Evolutionary conservation across 2,888 invertebrate species (phyloP).

Genomic region (Ariolimax columbianus): DNA sequence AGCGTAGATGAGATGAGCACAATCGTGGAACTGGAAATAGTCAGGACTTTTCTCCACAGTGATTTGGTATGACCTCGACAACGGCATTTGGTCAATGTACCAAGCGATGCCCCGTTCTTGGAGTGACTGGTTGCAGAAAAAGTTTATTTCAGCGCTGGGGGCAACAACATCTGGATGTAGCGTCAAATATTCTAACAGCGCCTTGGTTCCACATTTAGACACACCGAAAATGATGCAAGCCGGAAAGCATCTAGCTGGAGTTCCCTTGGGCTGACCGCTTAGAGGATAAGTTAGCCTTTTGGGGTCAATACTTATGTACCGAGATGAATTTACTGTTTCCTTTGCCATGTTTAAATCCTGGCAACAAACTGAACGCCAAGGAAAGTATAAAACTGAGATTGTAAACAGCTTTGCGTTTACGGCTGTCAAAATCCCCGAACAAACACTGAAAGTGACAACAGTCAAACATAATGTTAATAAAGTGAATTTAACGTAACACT

Average conservation of each 20-base stretch:
- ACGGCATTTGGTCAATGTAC: constrained; percentile 47
- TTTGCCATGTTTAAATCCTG: not conserved
- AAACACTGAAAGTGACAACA: not conserved
- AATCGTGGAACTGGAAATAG: constrained; percentile 19
- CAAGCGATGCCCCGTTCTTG: constrained; percentile 19
- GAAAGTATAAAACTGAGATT: not conserved
- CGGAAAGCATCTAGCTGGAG: constrained; percentile 22
- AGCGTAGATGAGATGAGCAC: constrained; percentile 20
- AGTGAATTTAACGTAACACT: not conserved
- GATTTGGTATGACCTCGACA: constrained; percentile 19
- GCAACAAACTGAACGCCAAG: not conserved
- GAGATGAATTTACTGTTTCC: not conserved
- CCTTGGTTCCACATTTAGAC: constrained; percentile 46
- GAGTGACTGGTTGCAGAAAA: constrained; percentile 31
- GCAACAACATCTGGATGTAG: constrained; percentile 43
- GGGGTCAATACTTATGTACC: not conserved
- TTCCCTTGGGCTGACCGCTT: not conserved
- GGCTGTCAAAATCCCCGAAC: not conserved
- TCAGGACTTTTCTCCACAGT: constrained; percentile 49
- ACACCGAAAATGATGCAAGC: constrained; percentile 43
- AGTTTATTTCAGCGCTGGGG: constrained; percentile 29
- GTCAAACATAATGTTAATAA: not conserved
- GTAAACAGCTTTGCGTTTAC: not conserved
- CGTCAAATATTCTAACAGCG: constrained; percentile 38
- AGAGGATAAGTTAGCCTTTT: not conserved